phyloP scores from a whole-genome alignment of 1,140 invertebrate genomes.

The Heterodera carotae region DNA sequence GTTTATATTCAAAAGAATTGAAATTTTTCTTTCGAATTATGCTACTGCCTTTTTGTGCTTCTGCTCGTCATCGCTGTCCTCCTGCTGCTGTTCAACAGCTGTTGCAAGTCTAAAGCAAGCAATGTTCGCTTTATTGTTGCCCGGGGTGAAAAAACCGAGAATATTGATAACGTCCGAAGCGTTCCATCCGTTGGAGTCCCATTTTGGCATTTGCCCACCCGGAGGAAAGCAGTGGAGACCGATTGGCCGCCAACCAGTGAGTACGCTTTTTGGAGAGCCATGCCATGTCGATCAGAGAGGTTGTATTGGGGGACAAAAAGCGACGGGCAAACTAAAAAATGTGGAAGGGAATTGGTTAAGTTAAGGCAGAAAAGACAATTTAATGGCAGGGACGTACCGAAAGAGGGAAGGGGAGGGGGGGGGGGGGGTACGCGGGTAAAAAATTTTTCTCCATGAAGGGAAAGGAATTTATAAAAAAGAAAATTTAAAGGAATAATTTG shows the following conservation, averaged over 20 bases:
- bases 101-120: conserved; percentile 3
- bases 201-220: conserved; percentile 27
- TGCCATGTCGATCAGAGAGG: conserved; percentile 54
- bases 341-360: too few relatives aligned
- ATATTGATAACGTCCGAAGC: conserved; percentile 24
- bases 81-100: neutral
- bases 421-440: too few relatives aligned
- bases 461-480: neutral
- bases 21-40: too few relatives aligned
- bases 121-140: neutral
- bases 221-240: conserved; percentile 34
- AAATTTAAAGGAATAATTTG: too few relatives aligned
- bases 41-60: neutral
- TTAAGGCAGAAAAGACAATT: too few relatives aligned
- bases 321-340: conserved; percentile 52
- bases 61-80: neutral
- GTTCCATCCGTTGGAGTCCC: conserved; percentile 14
- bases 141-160: neutral
- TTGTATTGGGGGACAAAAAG: conserved; percentile 35
- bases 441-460: too few relatives aligned
- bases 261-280: conserved; percentile 53
- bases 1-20: neutral
- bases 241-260: conserved; percentile 33
- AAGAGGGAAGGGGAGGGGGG: too few relatives aligned
- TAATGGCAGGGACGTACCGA: too few relatives aligned